A percentile compares a stretch with the other conserved stretches of the same genome.
These are phyloP conservation scores for Macrosteles quadrilineatus DNA, from an alignment of 1,140 invertebrate genomes.

Conservation along the genomic window DNA sequence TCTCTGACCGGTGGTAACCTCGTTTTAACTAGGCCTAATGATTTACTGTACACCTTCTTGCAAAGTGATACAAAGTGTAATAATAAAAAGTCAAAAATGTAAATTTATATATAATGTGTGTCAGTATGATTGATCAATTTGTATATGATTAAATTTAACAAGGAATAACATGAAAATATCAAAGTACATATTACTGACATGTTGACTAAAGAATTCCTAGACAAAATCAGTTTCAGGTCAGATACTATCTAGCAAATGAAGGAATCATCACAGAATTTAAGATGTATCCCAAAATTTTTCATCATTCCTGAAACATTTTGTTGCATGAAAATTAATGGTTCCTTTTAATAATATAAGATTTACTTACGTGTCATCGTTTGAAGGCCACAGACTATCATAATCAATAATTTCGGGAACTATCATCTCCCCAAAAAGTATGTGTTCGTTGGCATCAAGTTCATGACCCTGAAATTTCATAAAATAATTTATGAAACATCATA, in stretches of 20 bases:
- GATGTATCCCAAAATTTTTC: neutral
- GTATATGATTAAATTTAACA: no score
- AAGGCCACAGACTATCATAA: constrained; percentile 1
- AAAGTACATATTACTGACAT: no score
- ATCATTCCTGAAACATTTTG: neutral
- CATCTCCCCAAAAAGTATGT: neutral
- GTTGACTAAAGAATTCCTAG: no score
- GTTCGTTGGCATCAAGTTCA: neutral
- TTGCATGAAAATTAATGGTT: neutral
- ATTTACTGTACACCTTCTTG: no score
- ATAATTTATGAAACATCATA: neutral
- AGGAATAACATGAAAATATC: no score
- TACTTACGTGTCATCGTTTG: neutral
- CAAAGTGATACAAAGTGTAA: no score
- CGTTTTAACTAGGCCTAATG: no score
- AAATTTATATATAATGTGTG: no score
- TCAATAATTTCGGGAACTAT: constrained; percentile 7
- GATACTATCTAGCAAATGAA: constrained; percentile 10
- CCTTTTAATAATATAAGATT: neutral
- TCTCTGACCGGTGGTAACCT: no score
- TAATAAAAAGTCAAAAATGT: no score
- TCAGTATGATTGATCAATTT: no score
- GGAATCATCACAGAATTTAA: neutral
- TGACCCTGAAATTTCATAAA: neutral
- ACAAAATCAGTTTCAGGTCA: neutral